These are phyloP conservation scores for Altica lythri DNA, from an alignment of 2,888 invertebrate genomes.

Conservation along the genomic window DNA sequence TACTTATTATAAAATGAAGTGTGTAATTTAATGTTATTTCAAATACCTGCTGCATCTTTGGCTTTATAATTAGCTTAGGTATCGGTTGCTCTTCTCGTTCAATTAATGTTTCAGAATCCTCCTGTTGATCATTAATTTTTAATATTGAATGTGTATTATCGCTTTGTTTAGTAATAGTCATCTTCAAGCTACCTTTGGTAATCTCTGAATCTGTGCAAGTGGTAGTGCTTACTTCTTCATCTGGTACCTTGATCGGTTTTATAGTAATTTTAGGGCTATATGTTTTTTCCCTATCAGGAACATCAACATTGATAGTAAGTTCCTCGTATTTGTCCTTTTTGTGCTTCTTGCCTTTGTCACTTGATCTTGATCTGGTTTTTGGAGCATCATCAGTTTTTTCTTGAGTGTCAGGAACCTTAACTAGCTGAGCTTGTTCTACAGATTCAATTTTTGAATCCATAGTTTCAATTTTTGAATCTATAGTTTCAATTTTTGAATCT, in stretches of 20 bases:
- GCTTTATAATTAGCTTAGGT: slow-evolving; percentile 51
- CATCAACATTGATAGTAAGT: slow-evolving; percentile 44
- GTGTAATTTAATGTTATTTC: not conserved
- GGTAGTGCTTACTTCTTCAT: slow-evolving; percentile 44
- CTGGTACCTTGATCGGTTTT: slow-evolving; percentile 52
- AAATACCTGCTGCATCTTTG: slow-evolving; percentile 40
- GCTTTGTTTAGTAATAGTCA: slow-evolving; percentile 56
- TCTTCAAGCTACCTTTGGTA: slow-evolving; percentile 50
- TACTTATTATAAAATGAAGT: not conserved
- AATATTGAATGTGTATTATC: slow-evolving; percentile 54
- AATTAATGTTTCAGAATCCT: slow-evolving; percentile 34
- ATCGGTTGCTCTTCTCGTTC: slow-evolving; percentile 43
- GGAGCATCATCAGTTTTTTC: not conserved
- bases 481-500: no score
- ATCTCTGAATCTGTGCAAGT: slow-evolving; percentile 38
- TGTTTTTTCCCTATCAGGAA: slow-evolving; percentile 43
- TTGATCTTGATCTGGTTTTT: not conserved
- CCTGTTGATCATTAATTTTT: slow-evolving; percentile 53
- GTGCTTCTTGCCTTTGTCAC: slow-evolving; percentile 32
- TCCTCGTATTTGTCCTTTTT: slow-evolving; percentile 35
- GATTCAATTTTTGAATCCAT: no score
- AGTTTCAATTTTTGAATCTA: no score
- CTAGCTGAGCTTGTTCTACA: no score
- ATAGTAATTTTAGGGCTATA: slow-evolving; percentile 56
- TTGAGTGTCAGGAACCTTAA: not conserved